Percentiles rank a stretch among this genome's conserved stretches.
phyloP scores from a whole-genome alignment of 2,888 invertebrate genomes.

The Spatulosminthurus flaviceps region DNA sequence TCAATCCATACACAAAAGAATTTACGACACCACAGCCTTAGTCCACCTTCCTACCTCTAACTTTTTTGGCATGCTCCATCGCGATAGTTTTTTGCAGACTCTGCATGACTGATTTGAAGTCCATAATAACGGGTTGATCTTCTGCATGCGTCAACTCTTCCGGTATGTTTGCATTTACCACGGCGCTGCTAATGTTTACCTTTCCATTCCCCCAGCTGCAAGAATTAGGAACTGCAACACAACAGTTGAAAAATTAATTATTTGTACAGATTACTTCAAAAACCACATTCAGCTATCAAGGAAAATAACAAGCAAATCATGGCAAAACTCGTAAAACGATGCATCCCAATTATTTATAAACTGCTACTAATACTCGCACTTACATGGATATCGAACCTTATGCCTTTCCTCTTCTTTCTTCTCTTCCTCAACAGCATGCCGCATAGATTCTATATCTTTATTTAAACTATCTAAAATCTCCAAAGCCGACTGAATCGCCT shows the following conservation, averaged over 20 bases:
- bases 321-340: too few species aligned
- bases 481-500: background rate
- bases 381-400: background rate
- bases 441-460: background rate
- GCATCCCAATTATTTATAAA: too few species aligned
- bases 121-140: constrained; percentile 11
- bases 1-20: too few species aligned
- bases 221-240: background rate
- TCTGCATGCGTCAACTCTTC: background rate
- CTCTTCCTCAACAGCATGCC: background rate
- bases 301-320: too few species aligned
- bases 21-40: too few species aligned
- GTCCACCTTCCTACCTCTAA: constrained; percentile 38
- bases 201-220: background rate
- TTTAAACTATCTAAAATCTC: background rate
- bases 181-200: background rate
- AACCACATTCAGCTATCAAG: too few species aligned
- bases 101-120: constrained; percentile 37
- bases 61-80: constrained; percentile 47
- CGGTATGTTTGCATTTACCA: background rate
- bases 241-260: too few species aligned
- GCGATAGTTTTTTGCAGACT: constrained; percentile 35
- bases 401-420: background rate
- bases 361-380: too few species aligned
- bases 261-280: too few species aligned